Base-by-base conservation (phyloP, 2,888 invertebrate genomes). In the Tupiocoris notatus region DNA sequence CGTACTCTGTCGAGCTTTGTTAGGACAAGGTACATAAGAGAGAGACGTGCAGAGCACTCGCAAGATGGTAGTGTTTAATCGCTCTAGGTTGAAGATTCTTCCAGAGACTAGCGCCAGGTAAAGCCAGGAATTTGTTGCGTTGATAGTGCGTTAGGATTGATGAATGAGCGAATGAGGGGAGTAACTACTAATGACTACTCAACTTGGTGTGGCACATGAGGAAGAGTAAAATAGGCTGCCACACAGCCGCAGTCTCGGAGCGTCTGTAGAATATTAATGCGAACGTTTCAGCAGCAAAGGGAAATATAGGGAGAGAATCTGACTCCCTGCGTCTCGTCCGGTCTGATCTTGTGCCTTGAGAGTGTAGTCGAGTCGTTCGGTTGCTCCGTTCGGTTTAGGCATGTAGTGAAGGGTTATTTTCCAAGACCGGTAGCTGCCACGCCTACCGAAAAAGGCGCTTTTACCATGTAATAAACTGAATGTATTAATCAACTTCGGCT, bases 401-500 rank as follows among this genome's bases (percentile, higher is more conserved):
- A 20, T n/a, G 20, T 20, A 54, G 20, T 17, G 66, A 39, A 18
- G 57, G 24, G 20, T 24, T 17, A 24, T 54, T 17, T 22, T 66
- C 65, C 54, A 75, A 75, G 75, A 57, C 75, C 75, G 21, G 75
- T 75, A 75, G 75, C 75, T 16, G 39, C 75, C 75, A 75, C 75
- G 75, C 75, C 75, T 75, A 25, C 75, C 22, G 25, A 67, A 58
- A 23, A 57, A 73, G 62, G 62, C 20, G 57, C 22, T 57, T 64
- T 57, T 61, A 75, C 23, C 75, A 20, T 67, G 63, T 76, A 76
- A 76, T 76, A 76, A 76, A 76, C 70, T 25, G 70, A 59, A 76
- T 76, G 76, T 76, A 76, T 76, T 76, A 76, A 76, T 76, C 76
- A 76, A 63, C 70, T 68, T 73, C 18, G 56, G 61, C 24, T 76